Percentiles rank a stretch among this genome's conserved stretches.
These are phyloP conservation scores for Xyliphius kryptos DNA, from an alignment of 2,113 vertebrate species.

Conservation along the genomic window DNA sequence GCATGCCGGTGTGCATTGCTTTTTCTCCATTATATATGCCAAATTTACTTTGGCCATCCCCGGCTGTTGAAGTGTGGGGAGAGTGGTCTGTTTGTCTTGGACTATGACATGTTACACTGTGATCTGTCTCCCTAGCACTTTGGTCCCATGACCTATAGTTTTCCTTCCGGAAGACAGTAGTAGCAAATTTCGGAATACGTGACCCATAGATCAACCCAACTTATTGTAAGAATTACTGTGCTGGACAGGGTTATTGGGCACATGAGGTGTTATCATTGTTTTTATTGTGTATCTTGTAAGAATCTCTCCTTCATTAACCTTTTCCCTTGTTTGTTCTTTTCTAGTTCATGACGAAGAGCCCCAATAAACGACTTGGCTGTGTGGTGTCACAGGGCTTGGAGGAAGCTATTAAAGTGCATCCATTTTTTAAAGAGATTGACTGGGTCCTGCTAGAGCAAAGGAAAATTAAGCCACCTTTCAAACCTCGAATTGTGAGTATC, in stretches of 20 bases:
- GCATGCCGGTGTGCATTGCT: constrained; percentile 22
- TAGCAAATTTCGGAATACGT: too few species aligned
- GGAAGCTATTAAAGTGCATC: constrained; percentile 89
- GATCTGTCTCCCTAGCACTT: constrained; percentile 41
- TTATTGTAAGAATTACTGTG: too few species aligned
- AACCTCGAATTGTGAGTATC: constrained; percentile 93
- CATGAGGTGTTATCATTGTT: not conserved
- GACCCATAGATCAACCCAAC: too few species aligned
- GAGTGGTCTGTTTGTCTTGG: constrained; percentile 57
- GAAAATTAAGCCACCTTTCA: constrained; percentile 93
- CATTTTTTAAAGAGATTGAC: constrained; percentile 95
- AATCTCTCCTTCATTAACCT: not conserved
- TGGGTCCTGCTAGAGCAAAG: constrained; percentile 92
- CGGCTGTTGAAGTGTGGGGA: constrained; percentile 57
- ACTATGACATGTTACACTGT: constrained; percentile 38
- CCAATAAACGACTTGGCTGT: constrained; percentile 87
- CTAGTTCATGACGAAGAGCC: constrained; percentile 98
- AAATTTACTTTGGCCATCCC: constrained; percentile 59
- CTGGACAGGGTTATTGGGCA: too few species aligned
- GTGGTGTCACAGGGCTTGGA: constrained; percentile 81
- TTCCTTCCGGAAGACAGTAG: too few species aligned
- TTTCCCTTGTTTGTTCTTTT: constrained; percentile 3
- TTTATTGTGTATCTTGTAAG: not conserved
- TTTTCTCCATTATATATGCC: constrained; percentile 57
- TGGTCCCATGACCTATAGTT: constrained; percentile 36